phyloP scores from a whole-genome alignment of 2,888 invertebrate species.

The Machimus atricapillus region DNA sequence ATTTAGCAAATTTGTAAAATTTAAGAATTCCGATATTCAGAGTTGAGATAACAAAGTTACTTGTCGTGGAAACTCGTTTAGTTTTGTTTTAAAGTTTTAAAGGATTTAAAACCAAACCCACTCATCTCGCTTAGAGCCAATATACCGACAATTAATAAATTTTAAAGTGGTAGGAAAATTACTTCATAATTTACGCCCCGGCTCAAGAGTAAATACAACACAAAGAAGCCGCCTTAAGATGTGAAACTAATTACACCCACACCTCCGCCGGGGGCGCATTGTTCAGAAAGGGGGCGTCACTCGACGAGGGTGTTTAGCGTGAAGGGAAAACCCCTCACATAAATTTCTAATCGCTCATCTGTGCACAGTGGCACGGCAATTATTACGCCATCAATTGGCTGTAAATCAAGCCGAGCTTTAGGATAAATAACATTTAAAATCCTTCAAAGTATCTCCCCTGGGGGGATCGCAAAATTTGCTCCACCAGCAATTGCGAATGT shows the following conservation, averaged over 20 bases:
- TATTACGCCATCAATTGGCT: constrained; percentile 25
- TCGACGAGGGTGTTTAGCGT: background rate
- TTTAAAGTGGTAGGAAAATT: background rate
- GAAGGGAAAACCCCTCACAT: background rate
- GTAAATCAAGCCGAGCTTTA: constrained; percentile 21
- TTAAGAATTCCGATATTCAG: too few relatives aligned
- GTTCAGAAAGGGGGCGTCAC: background rate
- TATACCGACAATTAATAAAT: background rate
- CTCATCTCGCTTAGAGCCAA: background rate
- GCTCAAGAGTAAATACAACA: background rate
- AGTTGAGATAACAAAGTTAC: too few relatives aligned
- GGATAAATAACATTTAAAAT: constrained; percentile 32
- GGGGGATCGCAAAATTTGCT: background rate
- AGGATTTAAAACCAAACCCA: background rate
- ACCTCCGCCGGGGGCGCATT: background rate
- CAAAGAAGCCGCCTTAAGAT: background rate
- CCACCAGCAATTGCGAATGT: constrained; percentile 7
- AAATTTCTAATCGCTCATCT: constrained; percentile 25
- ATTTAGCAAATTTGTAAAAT: too few relatives aligned
- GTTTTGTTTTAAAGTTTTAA: background rate
- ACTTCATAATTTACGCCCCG: background rate
- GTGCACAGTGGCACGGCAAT: constrained; percentile 12
- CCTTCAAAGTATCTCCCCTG: constrained; percentile 4
- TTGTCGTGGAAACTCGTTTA: too few relatives aligned
- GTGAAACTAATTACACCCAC: background rate